These are phyloP conservation scores for Euplagia quadripunctaria DNA, from an alignment of 2,888 invertebrate genomes.

Conservation along the genomic window DNA sequence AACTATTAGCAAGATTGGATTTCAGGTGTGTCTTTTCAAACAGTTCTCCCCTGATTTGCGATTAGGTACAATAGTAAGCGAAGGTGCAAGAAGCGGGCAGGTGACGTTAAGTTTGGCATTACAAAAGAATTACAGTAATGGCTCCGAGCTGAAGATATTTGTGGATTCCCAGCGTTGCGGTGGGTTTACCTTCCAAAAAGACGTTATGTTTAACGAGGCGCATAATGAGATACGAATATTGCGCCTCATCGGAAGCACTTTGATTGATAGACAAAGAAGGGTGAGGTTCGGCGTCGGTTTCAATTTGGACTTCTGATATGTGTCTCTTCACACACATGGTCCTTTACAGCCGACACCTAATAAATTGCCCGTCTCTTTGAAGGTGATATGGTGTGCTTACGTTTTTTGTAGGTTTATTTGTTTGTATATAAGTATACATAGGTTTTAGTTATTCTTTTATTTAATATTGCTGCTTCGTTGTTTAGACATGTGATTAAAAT, in stretches of 20 bases:
- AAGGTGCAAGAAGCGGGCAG: constrained; percentile 61
- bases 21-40: constrained; percentile 78
- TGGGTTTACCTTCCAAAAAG: constrained; percentile 79
- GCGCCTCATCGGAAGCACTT: constrained; percentile 72
- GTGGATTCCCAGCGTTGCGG: constrained; percentile 80
- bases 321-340: constrained; percentile 9
- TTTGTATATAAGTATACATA: constrained; percentile 87
- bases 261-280: constrained; percentile 76
- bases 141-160: constrained; percentile 78
- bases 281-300: constrained; percentile 80
- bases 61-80: constrained; percentile 75
- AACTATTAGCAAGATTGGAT: constrained; percentile 72
- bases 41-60: constrained; percentile 72
- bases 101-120: constrained; percentile 74
- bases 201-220: constrained; percentile 73
- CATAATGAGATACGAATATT: constrained; percentile 73
- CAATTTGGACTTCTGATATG: constrained; percentile 76
- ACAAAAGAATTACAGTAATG: constrained; percentile 73
- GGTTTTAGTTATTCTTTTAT: constrained; percentile 82
- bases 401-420: constrained; percentile 77
- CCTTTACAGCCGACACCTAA: constrained; percentile 28
- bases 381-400: constrained; percentile 35
- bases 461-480: constrained; percentile 56
- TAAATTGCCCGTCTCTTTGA: constrained; percentile 47
- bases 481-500: constrained; percentile 76